Evolutionary conservation across 2,797 vertebrate species (phyloP), one percentile per base, ranked within the genome.

Genomic region (Tauraco hartlaubi): DNA sequence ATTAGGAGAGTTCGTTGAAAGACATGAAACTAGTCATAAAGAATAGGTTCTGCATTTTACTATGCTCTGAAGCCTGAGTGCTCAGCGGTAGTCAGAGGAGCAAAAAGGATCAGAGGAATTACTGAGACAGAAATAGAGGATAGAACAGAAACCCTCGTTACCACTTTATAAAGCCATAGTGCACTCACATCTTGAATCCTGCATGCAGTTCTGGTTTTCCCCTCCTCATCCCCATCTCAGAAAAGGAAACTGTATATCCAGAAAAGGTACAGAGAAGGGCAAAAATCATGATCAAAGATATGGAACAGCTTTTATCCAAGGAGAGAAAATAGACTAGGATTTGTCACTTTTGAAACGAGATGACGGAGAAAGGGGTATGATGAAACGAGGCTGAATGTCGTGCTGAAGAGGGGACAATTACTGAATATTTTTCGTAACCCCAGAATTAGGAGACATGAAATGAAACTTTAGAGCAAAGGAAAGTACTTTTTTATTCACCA

Each of bases 231-330:
- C 48, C 25, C 56, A 25, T 44, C 67, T 92, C 86, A 72, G 54
- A 72, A 90, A n/a, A 69, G 21, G 86, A 72, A 68, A 69, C 19
- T 31, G 71, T 81, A 25, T 51, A 80, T 61, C 68, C 62, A 88
- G 64, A 71, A 77, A 76, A 91, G 61, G 56, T 56, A 82, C 55
- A 87, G 77, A 87, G 63, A 83, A 85, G 66, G 92, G 49, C 56
- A 93, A 92, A 77, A 94, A 25, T 26, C 14, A 22, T 72, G 79
- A 97, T 97, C 92, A 97, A 93, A 95, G 73, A 25, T 58, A 18
- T 15, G 58, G 82, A 95, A 58, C 68, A 64, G 88, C 94, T 94
- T 96, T 95, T 90, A 85, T 92, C 68, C 49, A 15, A 44, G 67
- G 71, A 75, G 46, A 89, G 59, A 92, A 94, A 88, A 95, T 81